phyloP scores from a whole-genome alignment of 2,888 invertebrate genomes.

The Poecilus cupreus region DNA sequence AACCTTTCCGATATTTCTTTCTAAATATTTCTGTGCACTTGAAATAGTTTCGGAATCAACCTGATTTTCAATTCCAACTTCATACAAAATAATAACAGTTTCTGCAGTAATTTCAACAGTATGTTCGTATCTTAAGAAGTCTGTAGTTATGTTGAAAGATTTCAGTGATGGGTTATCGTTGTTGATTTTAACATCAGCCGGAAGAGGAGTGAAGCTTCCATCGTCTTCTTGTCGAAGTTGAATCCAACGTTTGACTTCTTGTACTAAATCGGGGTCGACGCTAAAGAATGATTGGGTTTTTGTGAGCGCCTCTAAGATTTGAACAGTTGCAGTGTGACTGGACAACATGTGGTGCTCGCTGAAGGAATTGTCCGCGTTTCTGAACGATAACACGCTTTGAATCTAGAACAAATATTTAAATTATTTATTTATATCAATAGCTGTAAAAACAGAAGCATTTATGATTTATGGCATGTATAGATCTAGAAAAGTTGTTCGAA shows the following conservation, averaged over 20 bases:
- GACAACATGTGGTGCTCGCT: constrained; percentile 80
- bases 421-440: too few species aligned
- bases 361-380: constrained; percentile 80
- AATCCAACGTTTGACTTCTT: constrained; percentile 78
- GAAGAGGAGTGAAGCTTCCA: constrained; percentile 77
- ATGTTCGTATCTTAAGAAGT: constrained; percentile 75
- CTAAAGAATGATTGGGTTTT: constrained; percentile 79
- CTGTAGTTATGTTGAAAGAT: constrained; percentile 72
- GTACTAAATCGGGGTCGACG: constrained; percentile 78
- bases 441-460: too few species aligned
- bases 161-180: constrained; percentile 65
- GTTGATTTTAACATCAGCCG: constrained; percentile 77
- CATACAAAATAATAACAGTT: constrained; percentile 77
- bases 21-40: constrained; percentile 76
- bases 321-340: constrained; percentile 78
- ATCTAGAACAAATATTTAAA: too few species aligned
- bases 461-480: too few species aligned
- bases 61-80: constrained; percentile 78
- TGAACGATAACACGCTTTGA: constrained; percentile 78
- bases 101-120: constrained; percentile 79
- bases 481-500: too few species aligned
- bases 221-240: constrained; percentile 77
- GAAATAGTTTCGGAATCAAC: constrained; percentile 73
- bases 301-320: constrained; percentile 77
- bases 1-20: constrained; percentile 75